A percentile compares a stretch with the other conserved stretches of the same genome.
Conservation (phyloP, 2,888 invertebrate genomes). For the Mamestra brassicae region DNA sequence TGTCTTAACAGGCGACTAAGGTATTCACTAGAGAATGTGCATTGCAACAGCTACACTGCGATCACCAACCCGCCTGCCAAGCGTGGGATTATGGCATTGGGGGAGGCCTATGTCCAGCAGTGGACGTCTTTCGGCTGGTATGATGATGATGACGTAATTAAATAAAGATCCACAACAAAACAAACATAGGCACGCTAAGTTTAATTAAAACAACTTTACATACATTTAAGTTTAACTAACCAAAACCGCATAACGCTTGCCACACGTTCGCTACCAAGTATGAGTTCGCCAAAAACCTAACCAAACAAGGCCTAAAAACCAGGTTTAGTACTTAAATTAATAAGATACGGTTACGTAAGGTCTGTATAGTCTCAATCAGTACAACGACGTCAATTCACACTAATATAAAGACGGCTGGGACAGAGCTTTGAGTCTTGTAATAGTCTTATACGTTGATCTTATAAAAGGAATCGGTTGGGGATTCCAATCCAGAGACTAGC, state of each 20-base stretch:
- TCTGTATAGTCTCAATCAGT: constrained; percentile 6
- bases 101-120: too few relatives aligned
- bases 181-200: not conserved
- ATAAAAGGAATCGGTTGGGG: not conserved
- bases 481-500: not conserved
- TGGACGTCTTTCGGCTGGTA: too few relatives aligned
- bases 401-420: constrained; percentile 4
- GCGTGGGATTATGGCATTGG: too few relatives aligned
- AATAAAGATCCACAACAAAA: not conserved
- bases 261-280: not conserved
- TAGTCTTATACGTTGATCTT: not conserved
- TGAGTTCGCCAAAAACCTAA: not conserved
- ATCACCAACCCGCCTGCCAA: too few relatives aligned
- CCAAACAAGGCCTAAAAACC: not conserved
- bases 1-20: too few relatives aligned
- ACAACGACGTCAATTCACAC: constrained; percentile 22
- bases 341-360: constrained; percentile 4
- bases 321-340: constrained; percentile 17
- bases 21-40: too few relatives aligned
- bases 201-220: constrained; percentile 16
- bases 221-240: constrained; percentile 20
- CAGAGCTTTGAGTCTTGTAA: not conserved
- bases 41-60: too few relatives aligned
- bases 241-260: constrained; percentile 11
- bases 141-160: too few relatives aligned